phyloP scores from a whole-genome alignment of 2,113 vertebrate species.

The Chaenogobius annularis region DNA sequence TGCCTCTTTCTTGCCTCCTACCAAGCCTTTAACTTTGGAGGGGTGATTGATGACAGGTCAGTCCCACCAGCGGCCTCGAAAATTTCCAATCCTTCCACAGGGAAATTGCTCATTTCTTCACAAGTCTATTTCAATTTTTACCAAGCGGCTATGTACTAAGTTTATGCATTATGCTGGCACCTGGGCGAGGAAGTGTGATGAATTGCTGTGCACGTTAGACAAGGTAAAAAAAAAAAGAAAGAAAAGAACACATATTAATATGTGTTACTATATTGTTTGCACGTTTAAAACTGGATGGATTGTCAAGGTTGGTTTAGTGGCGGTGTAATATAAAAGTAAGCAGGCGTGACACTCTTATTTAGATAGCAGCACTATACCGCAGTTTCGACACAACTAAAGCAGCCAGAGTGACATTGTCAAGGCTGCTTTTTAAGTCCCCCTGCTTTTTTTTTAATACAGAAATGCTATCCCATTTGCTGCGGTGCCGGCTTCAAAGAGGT shows the following conservation, averaged over 20 bases:
- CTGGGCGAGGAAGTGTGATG: slow-evolving; percentile 71
- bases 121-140: slow-evolving; percentile 79
- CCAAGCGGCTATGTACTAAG: slow-evolving; percentile 59
- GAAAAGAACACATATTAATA: slow-evolving; percentile 58
- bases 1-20: slow-evolving; percentile 40
- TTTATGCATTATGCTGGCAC: slow-evolving; percentile 73
- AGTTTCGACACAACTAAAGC: slow-evolving; percentile 59
- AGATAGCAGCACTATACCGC: slow-evolving; percentile 50
- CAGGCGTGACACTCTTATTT: slow-evolving; percentile 69
- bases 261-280: slow-evolving; percentile 61
- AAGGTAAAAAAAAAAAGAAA: slow-evolving; percentile 41
- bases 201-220: slow-evolving; percentile 64
- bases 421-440: slow-evolving; percentile 39
- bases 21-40: slow-evolving; percentile 50
- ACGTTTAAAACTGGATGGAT: slow-evolving; percentile 28
- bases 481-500: slow-evolving; percentile 72
- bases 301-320: slow-evolving; percentile 49
- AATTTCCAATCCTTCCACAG: slow-evolving; percentile 77
- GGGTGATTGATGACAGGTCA: slow-evolving; percentile 83
- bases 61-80: slow-evolving; percentile 60
- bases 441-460: slow-evolving; percentile 64
- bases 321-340: slow-evolving; percentile 71
- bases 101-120: slow-evolving; percentile 83
- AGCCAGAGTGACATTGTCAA: slow-evolving; percentile 69
- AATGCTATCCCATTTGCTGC: slow-evolving; percentile 72